Conservation (phyloP, 2,113 vertebrate species). For the Toxostoma redivivum region DNA sequence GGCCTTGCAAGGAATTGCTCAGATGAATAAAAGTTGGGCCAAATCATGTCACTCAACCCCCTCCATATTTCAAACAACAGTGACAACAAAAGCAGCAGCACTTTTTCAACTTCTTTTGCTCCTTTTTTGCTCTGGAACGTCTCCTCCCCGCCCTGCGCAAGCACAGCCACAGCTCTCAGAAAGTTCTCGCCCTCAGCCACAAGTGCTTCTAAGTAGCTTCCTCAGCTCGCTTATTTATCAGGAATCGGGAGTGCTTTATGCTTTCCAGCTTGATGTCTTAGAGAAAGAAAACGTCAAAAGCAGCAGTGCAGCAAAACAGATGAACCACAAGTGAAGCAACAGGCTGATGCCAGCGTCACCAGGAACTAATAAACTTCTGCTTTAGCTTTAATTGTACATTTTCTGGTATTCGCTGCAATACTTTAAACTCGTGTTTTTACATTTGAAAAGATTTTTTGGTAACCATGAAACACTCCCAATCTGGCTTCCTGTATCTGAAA, state of each 20-base stretch:
- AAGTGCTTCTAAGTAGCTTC: conserved; percentile 64
- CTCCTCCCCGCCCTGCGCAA: background rate
- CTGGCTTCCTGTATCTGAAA: conserved; percentile 21
- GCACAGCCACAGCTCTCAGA: conserved; percentile 55
- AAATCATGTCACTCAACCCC: background rate
- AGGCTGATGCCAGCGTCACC: background rate
- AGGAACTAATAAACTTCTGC: background rate
- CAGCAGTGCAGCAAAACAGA: conserved; percentile 17
- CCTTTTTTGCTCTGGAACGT: conserved; percentile 61
- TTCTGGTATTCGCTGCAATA: background rate
- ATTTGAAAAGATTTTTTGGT: conserved; percentile 24
- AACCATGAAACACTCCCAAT: conserved; percentile 69
- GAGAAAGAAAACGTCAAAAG: conserved; percentile 54
- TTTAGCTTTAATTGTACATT: background rate
- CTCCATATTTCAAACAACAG: background rate
- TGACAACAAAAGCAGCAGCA: background rate
- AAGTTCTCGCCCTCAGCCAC: conserved; percentile 59
- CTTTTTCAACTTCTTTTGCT: conserved; percentile 27
- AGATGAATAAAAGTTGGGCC: background rate
- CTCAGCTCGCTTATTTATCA: conserved; percentile 34
- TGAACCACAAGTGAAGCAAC: conserved; percentile 33
- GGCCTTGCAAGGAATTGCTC: background rate
- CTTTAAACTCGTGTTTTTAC: conserved; percentile 10
- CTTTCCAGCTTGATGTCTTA: conserved; percentile 56
- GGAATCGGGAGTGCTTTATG: conserved; percentile 67